phyloP scores from a whole-genome alignment of 53 echinoderm and acorn worm genomes.

The Mesocentrotus franciscanus region DNA sequence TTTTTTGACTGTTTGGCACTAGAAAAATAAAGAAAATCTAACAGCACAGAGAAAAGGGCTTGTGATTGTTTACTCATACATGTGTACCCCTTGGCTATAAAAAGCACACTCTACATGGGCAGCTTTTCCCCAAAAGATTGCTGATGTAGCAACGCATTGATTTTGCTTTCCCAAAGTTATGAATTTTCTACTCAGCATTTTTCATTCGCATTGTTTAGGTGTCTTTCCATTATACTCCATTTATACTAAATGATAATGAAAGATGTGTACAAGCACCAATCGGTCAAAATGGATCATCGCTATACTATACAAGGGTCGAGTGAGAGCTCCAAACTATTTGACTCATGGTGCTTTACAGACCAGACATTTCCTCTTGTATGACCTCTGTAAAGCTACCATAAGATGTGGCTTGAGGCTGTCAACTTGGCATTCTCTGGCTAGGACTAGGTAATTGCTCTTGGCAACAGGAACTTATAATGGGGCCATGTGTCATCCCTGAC shows the following conservation, averaged over 20 bases:
- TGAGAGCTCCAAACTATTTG: neutral
- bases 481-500: constrained; percentile 51
- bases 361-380: constrained; percentile 48
- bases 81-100: neutral
- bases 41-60: no score
- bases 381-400: constrained; percentile 23
- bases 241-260: neutral
- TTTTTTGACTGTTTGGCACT: no score
- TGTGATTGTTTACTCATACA: no score
- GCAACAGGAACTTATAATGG: constrained; percentile 61
- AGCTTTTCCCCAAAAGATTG: no score
- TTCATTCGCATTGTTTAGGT: neutral
- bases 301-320: neutral
- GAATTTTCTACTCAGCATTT: no score
- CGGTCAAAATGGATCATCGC: neutral
- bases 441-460: constrained; percentile 47
- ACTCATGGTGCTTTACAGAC: constrained; percentile 9
- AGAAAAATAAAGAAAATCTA: no score
- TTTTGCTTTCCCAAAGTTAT: no score
- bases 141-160: no score
- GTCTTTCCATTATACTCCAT: neutral
- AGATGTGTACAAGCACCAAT: neutral
- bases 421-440: constrained; percentile 40
- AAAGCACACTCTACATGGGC: neutral
- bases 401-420: constrained; percentile 38